Evolutionary conservation across 2,797 vertebrate genomes (phyloP).

Genomic region (Peromyscus melanophrys): DNA sequence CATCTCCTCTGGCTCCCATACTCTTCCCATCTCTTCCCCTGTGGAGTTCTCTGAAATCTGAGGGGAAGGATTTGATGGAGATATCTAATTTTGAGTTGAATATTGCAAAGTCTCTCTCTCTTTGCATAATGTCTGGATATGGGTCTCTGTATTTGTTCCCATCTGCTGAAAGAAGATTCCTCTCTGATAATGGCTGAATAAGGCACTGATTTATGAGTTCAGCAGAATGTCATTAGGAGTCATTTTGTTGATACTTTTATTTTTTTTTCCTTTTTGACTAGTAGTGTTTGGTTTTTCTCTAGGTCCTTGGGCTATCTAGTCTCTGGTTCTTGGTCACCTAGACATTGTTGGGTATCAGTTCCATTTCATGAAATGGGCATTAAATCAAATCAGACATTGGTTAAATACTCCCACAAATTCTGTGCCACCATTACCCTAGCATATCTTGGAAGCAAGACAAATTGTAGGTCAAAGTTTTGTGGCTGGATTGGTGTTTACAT

Average conservation of each 20-base stretch:
- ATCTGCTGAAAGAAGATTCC: background rate
- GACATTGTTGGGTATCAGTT: accelerated
- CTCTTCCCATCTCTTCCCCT: background rate
- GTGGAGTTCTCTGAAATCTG: background rate
- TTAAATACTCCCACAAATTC: background rate
- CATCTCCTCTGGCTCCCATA: background rate
- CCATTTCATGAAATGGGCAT: background rate
- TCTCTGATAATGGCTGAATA: background rate
- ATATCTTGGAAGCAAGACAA: background rate
- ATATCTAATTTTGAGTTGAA: background rate
- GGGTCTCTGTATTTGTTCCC: background rate
- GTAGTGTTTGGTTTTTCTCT: background rate
- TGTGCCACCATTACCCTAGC: background rate
- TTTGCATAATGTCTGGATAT: background rate
- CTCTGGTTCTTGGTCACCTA: background rate
- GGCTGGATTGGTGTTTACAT: background rate
- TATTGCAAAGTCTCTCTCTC: background rate
- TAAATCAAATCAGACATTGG: background rate
- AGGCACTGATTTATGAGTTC: background rate
- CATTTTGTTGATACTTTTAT: background rate
- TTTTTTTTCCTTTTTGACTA: background rate
- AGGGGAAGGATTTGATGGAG: background rate
- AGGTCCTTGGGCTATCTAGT: background rate
- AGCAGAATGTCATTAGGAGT: background rate
- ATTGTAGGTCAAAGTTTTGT: background rate